Conservation (phyloP, 2,113 vertebrate species). For the Zosterops hypoxanthus region DNA sequence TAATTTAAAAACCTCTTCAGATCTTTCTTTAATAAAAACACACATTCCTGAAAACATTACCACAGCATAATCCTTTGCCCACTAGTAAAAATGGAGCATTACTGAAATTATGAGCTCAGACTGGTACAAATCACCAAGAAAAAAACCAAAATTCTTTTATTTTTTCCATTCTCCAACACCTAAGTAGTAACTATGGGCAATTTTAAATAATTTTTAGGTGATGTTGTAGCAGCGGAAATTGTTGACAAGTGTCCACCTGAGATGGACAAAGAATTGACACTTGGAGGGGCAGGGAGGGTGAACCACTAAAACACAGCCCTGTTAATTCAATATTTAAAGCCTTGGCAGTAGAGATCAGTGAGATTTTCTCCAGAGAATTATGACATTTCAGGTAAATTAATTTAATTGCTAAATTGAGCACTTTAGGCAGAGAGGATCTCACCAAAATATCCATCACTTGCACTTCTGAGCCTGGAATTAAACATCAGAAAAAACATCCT, state of each 20-base stretch:
- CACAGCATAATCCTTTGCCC: not conserved
- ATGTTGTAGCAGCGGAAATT: not conserved
- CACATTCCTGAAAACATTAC: not conserved
- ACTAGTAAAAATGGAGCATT: not conserved
- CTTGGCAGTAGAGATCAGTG: not conserved
- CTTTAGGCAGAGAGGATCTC: not conserved
- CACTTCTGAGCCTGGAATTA: not conserved
- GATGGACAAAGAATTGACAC: not conserved
- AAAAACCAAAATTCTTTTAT: not conserved
- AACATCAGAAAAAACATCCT: not conserved
- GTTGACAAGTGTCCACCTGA: not conserved
- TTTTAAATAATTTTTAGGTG: not conserved
- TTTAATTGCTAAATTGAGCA: not conserved
- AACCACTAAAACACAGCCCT: not conserved
- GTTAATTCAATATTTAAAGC: not conserved
- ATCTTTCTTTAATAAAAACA: not conserved
- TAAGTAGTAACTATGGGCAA: not conserved
- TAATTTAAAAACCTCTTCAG: not conserved
- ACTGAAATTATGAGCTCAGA: not conserved
- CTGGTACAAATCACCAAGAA: not conserved
- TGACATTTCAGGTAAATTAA: not conserved
- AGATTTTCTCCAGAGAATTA: not conserved
- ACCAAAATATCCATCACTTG: not conserved
- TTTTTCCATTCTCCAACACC: not conserved
- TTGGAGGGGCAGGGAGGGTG: not conserved